These are phyloP conservation scores for Mola mola DNA, from an alignment of 2,113 vertebrate species.

Conservation along the genomic window DNA sequence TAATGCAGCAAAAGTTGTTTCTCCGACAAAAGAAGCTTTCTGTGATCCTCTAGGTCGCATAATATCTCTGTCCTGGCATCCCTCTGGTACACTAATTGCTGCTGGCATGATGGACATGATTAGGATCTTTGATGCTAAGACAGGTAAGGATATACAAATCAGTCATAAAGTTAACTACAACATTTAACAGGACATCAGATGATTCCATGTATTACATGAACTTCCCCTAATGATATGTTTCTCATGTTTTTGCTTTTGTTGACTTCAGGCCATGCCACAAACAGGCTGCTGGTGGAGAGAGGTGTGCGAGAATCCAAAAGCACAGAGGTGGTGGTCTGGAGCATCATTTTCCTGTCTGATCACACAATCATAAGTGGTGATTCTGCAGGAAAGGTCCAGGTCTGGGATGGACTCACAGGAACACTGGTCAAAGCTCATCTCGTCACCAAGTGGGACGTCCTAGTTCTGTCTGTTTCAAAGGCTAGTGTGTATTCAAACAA, in stretches of 20 bases:
- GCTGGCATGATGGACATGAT: constrained; percentile 89
- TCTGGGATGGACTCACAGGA: constrained; percentile 90
- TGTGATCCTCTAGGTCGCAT: constrained; percentile 83
- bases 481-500: constrained; percentile 64
- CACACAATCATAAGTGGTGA: constrained; percentile 88
- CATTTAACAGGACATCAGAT: not conserved
- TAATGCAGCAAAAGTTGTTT: not conserved
- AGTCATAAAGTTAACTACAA: not conserved
- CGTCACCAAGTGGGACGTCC: constrained; percentile 85
- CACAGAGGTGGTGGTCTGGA: constrained; percentile 89
- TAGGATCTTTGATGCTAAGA: constrained; percentile 82
- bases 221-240: fast-evolving
- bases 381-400: constrained; percentile 91
- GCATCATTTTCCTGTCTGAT: constrained; percentile 85
- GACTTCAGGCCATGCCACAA: constrained; percentile 81
- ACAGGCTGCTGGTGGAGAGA: constrained; percentile 87
- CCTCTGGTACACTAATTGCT: constrained; percentile 81
- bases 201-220: not conserved
- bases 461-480: constrained; percentile 84
- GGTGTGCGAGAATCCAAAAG: constrained; percentile 59
- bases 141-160: constrained; percentile 76
- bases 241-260: no score
- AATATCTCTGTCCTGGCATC: constrained; percentile 91
- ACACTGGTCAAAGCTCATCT: constrained; percentile 85
- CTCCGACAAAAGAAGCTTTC: no score